Percentiles rank a stretch among this genome's conserved stretches.
These are phyloP conservation scores for Drosophila pseudotalamancana DNA, from an alignment of 2,888 invertebrate species.

Conservation along the genomic window DNA sequence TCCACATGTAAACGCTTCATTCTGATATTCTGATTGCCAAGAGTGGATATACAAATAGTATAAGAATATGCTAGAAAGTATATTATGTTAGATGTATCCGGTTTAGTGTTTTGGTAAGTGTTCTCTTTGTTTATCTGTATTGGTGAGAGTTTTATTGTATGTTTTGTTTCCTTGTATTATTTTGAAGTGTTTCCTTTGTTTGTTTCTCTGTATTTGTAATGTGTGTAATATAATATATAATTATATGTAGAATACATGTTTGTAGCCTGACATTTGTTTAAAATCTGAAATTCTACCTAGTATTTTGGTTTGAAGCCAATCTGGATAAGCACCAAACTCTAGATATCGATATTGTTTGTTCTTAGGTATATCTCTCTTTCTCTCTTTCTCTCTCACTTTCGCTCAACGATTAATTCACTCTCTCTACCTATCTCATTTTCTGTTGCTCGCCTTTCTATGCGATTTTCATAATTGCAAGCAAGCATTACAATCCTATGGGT, in stretches of 20 bases:
- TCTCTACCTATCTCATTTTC: not conserved
- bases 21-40: too few relatives aligned
- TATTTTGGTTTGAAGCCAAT: too few relatives aligned
- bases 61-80: not conserved
- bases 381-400: not conserved
- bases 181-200: not conserved
- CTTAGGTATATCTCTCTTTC: not conserved
- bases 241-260: not conserved
- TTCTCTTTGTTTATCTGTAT: not conserved
- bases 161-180: not conserved
- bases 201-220: not conserved
- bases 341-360: too few relatives aligned
- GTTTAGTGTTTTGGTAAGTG: too few relatives aligned
- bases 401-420: too few relatives aligned
- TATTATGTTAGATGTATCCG: not conserved
- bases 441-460: not conserved
- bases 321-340: too few relatives aligned
- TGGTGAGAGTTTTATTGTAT: not conserved
- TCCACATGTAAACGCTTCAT: slow-evolving; percentile 2
- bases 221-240: not conserved
- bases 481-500: not conserved
- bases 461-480: not conserved
- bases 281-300: too few relatives aligned
- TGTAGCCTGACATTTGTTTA: not conserved
- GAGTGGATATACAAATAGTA: too few relatives aligned